Evolutionary conservation across 2,888 invertebrate species (phyloP).

Genomic region (Ophion ellenae): DNA sequence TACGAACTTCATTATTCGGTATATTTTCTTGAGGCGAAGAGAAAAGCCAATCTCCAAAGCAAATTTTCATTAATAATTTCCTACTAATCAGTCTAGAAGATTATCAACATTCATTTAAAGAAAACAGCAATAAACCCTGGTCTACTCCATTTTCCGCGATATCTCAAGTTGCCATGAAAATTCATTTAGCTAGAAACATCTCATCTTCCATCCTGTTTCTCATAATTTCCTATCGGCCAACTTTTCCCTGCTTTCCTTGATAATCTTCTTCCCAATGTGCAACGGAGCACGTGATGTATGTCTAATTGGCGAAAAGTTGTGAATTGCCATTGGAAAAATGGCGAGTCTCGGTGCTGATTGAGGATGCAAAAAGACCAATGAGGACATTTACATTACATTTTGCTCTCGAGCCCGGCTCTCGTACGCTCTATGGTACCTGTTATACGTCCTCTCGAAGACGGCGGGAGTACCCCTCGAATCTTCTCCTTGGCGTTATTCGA

Average conservation of each 20-base stretch:
- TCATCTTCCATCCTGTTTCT: not conserved
- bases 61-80: not conserved
- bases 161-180: not conserved
- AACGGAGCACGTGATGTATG: not conserved
- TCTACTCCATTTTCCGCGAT: not conserved
- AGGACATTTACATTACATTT: constrained; percentile 10
- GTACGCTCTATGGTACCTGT: not conserved
- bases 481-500: constrained; percentile 23
- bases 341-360: not conserved
- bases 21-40: constrained; percentile 11
- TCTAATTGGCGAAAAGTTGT: not conserved
- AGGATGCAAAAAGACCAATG: not conserved
- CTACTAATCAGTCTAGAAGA: not conserved
- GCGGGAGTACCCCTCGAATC: constrained; percentile 18
- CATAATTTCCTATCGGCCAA: not conserved
- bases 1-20: constrained; percentile 21
- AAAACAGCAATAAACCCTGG: not conserved
- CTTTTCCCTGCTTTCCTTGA: not conserved
- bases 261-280: not conserved
- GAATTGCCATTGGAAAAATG: not conserved
- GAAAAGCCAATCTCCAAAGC: constrained; percentile 14
- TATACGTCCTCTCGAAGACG: not conserved
- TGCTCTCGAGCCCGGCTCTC: not conserved
- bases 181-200: not conserved
- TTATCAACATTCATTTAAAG: not conserved